These are phyloP conservation scores for Rhadina sibilatrix DNA, from an alignment of 2,113 vertebrate genomes.

Conservation along the genomic window DNA sequence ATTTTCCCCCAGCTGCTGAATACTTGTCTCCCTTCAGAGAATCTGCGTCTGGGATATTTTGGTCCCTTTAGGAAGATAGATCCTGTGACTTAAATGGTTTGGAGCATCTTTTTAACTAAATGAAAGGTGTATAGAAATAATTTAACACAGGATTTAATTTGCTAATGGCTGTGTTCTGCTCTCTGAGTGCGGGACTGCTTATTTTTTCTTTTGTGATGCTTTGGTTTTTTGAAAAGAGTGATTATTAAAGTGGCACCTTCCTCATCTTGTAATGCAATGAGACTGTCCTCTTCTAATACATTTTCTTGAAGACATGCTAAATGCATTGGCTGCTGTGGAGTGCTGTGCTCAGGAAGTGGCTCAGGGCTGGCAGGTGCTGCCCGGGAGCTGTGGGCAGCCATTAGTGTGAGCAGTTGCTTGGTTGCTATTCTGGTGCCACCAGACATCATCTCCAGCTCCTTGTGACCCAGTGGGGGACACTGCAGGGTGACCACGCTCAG, in stretches of 20 bases:
- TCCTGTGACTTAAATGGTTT: not conserved
- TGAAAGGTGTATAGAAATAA: not conserved
- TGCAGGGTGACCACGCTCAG: not conserved
- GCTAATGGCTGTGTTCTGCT: not conserved
- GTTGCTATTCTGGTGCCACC: not conserved
- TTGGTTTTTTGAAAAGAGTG: not conserved
- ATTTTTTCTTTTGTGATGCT: not conserved
- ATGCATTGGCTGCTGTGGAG: not conserved
- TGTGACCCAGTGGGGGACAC: not conserved
- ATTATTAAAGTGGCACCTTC: not conserved
- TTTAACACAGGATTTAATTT: not conserved
- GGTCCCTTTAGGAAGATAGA: not conserved
- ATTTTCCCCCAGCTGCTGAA: not conserved
- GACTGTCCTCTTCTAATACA: not conserved
- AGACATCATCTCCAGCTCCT: not conserved
- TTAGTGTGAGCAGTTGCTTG: not conserved
- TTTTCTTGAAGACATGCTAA: not conserved
- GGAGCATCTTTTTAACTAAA: not conserved
- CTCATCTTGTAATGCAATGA: not conserved
- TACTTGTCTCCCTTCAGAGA: not conserved
- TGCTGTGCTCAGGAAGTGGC: not conserved
- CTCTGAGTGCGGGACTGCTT: not conserved
- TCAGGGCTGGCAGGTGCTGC: conserved; percentile 21
- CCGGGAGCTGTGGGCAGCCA: not conserved
- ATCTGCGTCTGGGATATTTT: not conserved